Base-by-base conservation (phyloP, 2,797 vertebrate species). In the Acanthiza pusilla region DNA sequence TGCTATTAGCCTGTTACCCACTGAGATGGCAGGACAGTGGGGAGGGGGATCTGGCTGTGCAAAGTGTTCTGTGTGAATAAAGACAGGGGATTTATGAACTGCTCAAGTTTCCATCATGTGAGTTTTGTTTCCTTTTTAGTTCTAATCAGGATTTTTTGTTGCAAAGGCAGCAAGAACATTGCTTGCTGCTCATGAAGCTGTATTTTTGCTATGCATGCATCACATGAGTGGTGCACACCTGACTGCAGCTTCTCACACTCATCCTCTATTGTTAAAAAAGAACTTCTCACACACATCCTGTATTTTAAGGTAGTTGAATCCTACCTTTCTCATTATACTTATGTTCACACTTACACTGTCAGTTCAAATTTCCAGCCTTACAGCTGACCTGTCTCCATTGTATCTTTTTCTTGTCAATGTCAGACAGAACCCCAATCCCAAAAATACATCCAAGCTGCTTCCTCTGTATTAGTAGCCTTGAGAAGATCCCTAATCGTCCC, bases 71-170 rank as follows among this genome's bases (percentile, higher is more conserved):
- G 27, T 17, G n/a, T 30, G 48, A 70, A 58, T 43, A 58, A 88
- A 73, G 53, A 89, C 85, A 90, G 53, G 60, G n/a, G 50, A 79
- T 84, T 96, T 76, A 47, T 58, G 40, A 94, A 94, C 27, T 87
- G 77, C 82, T 75, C 58, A 76, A 72, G 34, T 16, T 29, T 51
- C 67, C 30, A 2, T 61, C 74, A 61, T 5, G 2, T 74, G 57
- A 87, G 26, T 75, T 89, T 80, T 78, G 54, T 82, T 92, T 94
- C 87, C 43, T 82, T 93, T 74, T 87, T 36, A n/a, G 32, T 29
- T 70, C 55, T 79, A 32, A 60, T 80, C 36, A 30, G 25, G 48
- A 26, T 51, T 72, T 82, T 38, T 65, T 58, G 68, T 9, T n/a
- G 50, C 54, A 85, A 85, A 86, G 47, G 55, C 53, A 88, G 40